phyloP scores from a whole-genome alignment of 2,113 vertebrate species.

The Hypocryptadius cinnamomeus region DNA sequence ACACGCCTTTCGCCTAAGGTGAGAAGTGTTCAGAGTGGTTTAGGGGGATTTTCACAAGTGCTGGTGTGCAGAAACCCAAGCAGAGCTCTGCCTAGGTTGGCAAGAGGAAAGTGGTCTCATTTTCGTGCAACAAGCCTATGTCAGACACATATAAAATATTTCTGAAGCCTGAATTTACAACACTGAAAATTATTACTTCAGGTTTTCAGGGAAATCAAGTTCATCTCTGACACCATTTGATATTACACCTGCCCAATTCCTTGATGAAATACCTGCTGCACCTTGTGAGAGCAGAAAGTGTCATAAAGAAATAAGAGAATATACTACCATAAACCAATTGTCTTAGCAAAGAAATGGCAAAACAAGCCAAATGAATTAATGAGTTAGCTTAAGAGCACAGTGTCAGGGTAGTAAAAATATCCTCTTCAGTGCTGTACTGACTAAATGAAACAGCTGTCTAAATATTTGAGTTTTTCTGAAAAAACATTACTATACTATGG shows the following conservation, averaged over 20 bases:
- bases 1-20: not conserved
- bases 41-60: not conserved
- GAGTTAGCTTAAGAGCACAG: not conserved
- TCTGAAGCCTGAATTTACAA: not conserved
- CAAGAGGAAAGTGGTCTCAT: not conserved
- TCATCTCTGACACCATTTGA: not conserved
- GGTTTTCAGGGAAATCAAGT: not conserved
- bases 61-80: not conserved
- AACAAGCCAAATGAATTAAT: slow-evolving; percentile 21
- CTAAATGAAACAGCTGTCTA: slow-evolving; percentile 70
- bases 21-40: not conserved
- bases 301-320: not conserved
- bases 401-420: slow-evolving; percentile 53
- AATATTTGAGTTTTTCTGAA: slow-evolving; percentile 59
- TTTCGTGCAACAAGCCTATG: not conserved
- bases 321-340: not conserved
- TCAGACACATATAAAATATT: not conserved
- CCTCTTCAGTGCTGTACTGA: slow-evolving; percentile 39
- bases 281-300: not conserved
- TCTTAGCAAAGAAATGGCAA: not conserved
- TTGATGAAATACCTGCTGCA: not conserved
- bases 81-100: not conserved
- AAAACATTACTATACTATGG: slow-evolving; percentile 36
- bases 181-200: not conserved
- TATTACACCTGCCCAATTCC: not conserved